Conservation (phyloP, 2,888 invertebrate species). For the Liposcelis brunnea region DNA sequence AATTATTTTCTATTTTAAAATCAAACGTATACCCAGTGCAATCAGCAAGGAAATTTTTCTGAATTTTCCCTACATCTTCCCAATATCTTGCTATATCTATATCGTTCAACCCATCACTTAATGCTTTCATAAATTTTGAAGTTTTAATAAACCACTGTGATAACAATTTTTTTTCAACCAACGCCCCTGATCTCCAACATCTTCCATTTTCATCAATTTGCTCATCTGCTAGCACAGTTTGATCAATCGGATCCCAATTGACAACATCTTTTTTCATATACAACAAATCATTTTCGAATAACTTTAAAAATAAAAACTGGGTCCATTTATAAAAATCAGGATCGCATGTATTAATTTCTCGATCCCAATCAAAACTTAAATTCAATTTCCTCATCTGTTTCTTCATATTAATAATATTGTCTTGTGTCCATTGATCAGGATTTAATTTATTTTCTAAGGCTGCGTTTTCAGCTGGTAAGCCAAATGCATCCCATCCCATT, state of each 20-base stretch:
- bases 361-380: constrained; percentile 84
- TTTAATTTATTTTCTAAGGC: constrained; percentile 69
- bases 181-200: constrained; percentile 94
- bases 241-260: constrained; percentile 97
- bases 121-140: constrained; percentile 54
- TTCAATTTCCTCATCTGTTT: constrained; percentile 55
- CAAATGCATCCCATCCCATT: constrained; percentile 99
- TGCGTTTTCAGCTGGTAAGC: constrained; percentile 97
- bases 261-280: constrained; percentile 79
- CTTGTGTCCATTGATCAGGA: constrained; percentile 73
- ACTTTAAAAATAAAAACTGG: constrained; percentile 78
- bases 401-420: constrained; percentile 73
- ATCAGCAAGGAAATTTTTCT: constrained; percentile 79
- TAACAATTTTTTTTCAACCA: constrained; percentile 72
- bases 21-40: constrained; percentile 61
- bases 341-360: constrained; percentile 77
- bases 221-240: constrained; percentile 94
- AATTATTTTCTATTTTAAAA: constrained; percentile 32
- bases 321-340: constrained; percentile 90
- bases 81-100: constrained; percentile 49
- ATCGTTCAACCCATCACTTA: constrained; percentile 49
- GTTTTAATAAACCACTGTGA: constrained; percentile 93
- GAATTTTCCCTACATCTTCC: constrained; percentile 68
- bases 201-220: constrained; percentile 83
- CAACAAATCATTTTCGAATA: constrained; percentile 66